Evolutionary conservation across 1,140 invertebrate genomes (phyloP), one percentile per base, ranked within the genome.

Genomic region (Apocrypta bakeri): DNA sequence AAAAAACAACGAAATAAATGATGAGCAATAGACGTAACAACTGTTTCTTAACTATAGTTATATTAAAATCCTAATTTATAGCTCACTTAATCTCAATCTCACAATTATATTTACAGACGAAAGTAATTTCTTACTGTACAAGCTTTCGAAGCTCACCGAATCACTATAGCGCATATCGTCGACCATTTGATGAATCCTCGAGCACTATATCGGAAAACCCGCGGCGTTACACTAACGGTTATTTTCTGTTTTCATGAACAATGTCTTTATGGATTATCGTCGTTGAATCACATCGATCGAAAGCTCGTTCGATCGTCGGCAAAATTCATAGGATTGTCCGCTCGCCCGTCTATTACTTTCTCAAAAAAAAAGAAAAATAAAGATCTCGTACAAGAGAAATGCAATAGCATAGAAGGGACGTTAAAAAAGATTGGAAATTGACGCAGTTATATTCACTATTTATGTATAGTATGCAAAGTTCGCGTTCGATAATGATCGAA

Each of bases 51-150:
- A 64, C 33, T 4, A 37, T 37, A 37, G 9, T 24, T 77, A 72
- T 31, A 29, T 78, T 40, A 72, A 82, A 82, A 82, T 72, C 17
- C 48, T 82, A 82, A 78, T 37, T 9, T 63, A 82, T 82, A 66
- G 11, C 25, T 48, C 74, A 78, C 42, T 71, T 76, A 63, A 9
- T 68, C 27, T 40, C 81, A 78, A 72, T 63, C 14, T 77, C 81
- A n/a, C 74, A 42, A 6, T 37, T 37, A 37, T 82, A 82, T 82
- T 82, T 82, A 82, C 81, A 82, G 31, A 76, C 11, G 8, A 71
- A 77, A 29, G 40, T n/a, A 63, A 24, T 27, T 40, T 42, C 21
- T 82, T 33, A 76, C 40, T 82, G 74, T 82, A 82, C 81, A 82
- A 82, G 24, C 64, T 74, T 42, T 73, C 56, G 33, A 21, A 73